phyloP scores from a whole-genome alignment of 2,113 vertebrate species.

The Cryptotis parvus region DNA sequence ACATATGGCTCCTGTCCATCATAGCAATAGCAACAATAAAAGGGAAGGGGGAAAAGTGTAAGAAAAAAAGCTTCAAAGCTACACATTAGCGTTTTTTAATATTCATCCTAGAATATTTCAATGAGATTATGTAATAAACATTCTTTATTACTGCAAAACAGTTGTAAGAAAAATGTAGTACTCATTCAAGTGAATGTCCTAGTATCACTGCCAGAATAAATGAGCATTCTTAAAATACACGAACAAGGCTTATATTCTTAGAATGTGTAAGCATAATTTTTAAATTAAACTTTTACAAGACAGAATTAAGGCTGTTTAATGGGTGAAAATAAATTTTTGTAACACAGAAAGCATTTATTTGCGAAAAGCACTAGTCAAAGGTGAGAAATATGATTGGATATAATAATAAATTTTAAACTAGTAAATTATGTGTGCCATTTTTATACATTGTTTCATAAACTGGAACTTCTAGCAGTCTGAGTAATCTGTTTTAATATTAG shows the following conservation, averaged over 20 bases:
- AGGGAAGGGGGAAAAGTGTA: no score
- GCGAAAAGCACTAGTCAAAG: constrained; percentile 52
- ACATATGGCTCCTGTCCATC: no score
- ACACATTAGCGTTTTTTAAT: background rate
- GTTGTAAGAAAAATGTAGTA: background rate
- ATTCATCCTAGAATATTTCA: background rate
- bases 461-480: constrained; percentile 79
- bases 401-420: constrained; percentile 81
- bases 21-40: no score
- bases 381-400: constrained; percentile 77
- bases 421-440: constrained; percentile 84
- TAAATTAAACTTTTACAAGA: constrained; percentile 76
- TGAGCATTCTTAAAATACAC: constrained; percentile 46
- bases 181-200: constrained; percentile 32
- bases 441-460: constrained; percentile 84
- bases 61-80: no score
- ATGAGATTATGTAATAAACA: constrained; percentile 2
- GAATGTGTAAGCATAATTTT: background rate
- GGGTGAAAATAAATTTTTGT: constrained; percentile 65
- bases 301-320: constrained; percentile 80
- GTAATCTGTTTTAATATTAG: constrained; percentile 87
- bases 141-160: constrained; percentile 47
- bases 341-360: constrained; percentile 70
- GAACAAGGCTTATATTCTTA: constrained; percentile 47
- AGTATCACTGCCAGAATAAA: background rate